A percentile compares a stretch with the other conserved stretches of the same genome.
These are phyloP conservation scores for Pangasius larnaudii DNA, from an alignment of 2,797 vertebrate genomes.

Conservation along the genomic window DNA sequence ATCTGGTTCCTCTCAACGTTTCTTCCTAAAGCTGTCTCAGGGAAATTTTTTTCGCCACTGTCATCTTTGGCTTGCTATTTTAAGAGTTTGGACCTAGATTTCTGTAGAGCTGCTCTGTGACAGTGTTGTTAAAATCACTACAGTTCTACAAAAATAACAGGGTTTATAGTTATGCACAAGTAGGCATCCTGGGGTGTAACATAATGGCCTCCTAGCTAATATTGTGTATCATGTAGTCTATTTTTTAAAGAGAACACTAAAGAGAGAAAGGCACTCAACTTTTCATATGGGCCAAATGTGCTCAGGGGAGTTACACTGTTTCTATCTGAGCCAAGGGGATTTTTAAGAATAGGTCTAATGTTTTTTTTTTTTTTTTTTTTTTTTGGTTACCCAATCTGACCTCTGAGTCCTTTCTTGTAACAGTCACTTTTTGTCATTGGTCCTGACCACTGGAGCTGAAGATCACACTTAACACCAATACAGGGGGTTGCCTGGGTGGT, in stretches of 20 bases:
- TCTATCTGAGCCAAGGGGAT: neutral
- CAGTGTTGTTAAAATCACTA: neutral
- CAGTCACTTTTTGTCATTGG: neutral
- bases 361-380: neutral
- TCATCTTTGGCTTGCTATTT: neutral
- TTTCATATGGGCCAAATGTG: neutral
- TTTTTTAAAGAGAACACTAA: neutral
- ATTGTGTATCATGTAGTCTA: neutral
- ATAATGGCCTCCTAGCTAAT: neutral
- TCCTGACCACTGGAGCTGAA: neutral
- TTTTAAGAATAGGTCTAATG: neutral
- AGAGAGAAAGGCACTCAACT: neutral
- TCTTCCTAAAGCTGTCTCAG: neutral
- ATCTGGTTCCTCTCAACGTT: conserved; percentile 1
- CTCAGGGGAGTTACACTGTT: neutral
- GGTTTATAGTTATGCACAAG: neutral
- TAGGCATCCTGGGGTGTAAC: neutral
- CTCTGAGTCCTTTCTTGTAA: neutral
- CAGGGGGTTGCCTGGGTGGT: conserved; percentile 18
- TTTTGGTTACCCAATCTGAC: neutral
- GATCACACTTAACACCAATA: conserved; percentile 26
- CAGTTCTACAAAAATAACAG: neutral
- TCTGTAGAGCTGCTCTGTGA: neutral
- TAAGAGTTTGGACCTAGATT: neutral
- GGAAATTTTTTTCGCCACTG: neutral